These are phyloP conservation scores for Sycophila texana DNA, from an alignment of 2,888 invertebrate genomes.

Conservation along the genomic window DNA sequence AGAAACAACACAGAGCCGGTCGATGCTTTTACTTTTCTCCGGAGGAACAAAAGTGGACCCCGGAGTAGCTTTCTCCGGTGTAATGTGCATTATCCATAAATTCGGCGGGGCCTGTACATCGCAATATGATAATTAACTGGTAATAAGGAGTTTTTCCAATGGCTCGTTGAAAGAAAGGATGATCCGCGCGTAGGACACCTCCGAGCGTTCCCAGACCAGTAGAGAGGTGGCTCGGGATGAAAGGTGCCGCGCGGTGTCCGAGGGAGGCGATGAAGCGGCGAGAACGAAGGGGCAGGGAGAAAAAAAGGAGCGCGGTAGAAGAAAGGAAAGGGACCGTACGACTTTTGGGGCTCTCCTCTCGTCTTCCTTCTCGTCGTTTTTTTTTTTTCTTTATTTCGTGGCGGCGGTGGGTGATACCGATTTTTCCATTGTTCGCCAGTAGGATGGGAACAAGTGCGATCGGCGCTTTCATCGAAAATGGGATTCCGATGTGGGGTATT, in stretches of 20 bases:
- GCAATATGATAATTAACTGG: conserved; percentile 49
- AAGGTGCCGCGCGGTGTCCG: conserved; percentile 45
- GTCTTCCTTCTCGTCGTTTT: neutral
- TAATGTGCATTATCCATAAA: neutral
- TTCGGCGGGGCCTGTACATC: neutral
- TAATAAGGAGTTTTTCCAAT: conserved; percentile 46
- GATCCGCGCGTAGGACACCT: conserved; percentile 27
- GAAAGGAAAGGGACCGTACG: conserved; percentile 13
- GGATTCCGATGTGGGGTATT: neutral
- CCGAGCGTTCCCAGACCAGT: conserved; percentile 8
- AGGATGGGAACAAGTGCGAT: neutral
- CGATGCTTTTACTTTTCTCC: neutral
- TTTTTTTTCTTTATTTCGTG: neutral
- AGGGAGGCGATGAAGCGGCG: conserved; percentile 53
- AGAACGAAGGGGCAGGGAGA: conserved; percentile 36
- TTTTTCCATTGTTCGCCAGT: conserved; percentile 7
- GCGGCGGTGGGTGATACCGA: conserved; percentile 8
- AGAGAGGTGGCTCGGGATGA: conserved; percentile 37
- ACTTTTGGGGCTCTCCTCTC: neutral
- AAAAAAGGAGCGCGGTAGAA: conserved; percentile 19
- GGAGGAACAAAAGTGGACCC: neutral
- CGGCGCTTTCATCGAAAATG: neutral
- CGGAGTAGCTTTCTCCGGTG: neutral
- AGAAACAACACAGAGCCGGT: neutral
- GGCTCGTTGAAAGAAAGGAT: conserved; percentile 51